Base-by-base conservation (phyloP, 2,888 invertebrate genomes). In the Drosophila rubida region DNA sequence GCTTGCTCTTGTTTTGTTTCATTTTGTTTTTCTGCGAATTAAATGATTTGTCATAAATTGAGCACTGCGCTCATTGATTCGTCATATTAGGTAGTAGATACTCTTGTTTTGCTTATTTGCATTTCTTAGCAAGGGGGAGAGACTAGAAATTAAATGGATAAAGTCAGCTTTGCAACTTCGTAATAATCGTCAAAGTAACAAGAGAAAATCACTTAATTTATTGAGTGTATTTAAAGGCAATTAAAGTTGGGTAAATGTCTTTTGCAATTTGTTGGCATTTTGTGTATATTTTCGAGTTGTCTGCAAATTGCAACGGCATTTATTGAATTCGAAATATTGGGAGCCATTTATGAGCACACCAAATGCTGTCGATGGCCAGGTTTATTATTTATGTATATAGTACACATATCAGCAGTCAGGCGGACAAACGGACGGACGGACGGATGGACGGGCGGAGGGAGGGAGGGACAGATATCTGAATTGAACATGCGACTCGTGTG, bases 21-120 rank as follows among this genome's bases (percentile, higher is more conserved):
- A 51, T 48, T 42, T 50, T 14, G 27, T 19, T 51, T 60, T 51
- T 48, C 65, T 69, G 39, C 32, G 41, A 45, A 46, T 66, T 57
- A 14, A 57, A 44, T 42, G 50, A 68, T 63, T 66, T 59, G 48
- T 48, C 61, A 80, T 75, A 72, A 67, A 63, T 76, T 67, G 58
- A 48, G 39, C 37, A 45, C 35, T 44, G 59, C 53, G 67, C 54
- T 19, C 23, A 27, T 27, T 23, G 51, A 39, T 65, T 53, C 45
- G 51, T 61, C 19, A 27, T n/a, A 32, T 32, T 32, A 32, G n/a
- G 11, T 7, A 13, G 14, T 7, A 37, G 14, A 37, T 37, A 37
- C 13, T 6, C 35, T 37, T 14, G 35, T 13, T 37, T n/a, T 4
- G 32, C 2, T 4, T n/a, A n/a, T 32, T 32, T 2, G 5, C n/a